A percentile compares a stretch with the other conserved stretches of the same genome.
Evolutionary conservation across 2,888 invertebrate genomes (phyloP).

Genomic region (Apoderus coryli): DNA sequence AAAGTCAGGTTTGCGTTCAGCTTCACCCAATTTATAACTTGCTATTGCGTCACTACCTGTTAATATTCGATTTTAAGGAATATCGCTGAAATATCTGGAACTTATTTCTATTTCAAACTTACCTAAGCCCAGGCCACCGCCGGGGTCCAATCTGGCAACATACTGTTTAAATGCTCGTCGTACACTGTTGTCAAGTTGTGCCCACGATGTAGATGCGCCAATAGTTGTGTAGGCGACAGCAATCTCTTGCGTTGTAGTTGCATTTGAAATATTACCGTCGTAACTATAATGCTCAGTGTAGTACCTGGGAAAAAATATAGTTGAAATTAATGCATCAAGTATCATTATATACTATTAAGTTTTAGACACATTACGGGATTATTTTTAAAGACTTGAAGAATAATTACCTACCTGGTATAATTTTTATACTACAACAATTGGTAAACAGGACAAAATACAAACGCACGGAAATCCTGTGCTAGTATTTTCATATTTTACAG

Average conservation of each 20-base stretch:
- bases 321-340: too few relatives aligned
- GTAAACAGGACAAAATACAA: too few relatives aligned
- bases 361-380: too few relatives aligned
- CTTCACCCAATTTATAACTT: constrained; percentile 87
- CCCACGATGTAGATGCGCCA: constrained; percentile 90
- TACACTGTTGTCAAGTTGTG: constrained; percentile 81
- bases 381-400: too few relatives aligned
- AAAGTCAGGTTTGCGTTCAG: constrained; percentile 63
- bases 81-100: constrained; percentile 23
- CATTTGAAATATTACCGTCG: constrained; percentile 30
- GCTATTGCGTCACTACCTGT: constrained; percentile 68
- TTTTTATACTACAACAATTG: too few relatives aligned
- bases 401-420: too few relatives aligned
- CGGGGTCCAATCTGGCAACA: constrained; percentile 81
- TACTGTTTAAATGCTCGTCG: constrained; percentile 91
- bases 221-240: constrained; percentile 81
- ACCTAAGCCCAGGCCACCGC: constrained; percentile 65
- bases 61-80: too few relatives aligned
- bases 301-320: constrained; percentile 25
- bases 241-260: constrained; percentile 43
- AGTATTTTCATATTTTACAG: too few relatives aligned
- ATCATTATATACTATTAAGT: too few relatives aligned
- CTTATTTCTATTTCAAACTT: constrained; percentile 7
- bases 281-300: constrained; percentile 30
- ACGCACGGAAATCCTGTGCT: too few relatives aligned